Evolutionary conservation across 2,113 vertebrate genomes (phyloP), one percentile per base, ranked within the genome.

Genomic region (Melospiza georgiana): DNA sequence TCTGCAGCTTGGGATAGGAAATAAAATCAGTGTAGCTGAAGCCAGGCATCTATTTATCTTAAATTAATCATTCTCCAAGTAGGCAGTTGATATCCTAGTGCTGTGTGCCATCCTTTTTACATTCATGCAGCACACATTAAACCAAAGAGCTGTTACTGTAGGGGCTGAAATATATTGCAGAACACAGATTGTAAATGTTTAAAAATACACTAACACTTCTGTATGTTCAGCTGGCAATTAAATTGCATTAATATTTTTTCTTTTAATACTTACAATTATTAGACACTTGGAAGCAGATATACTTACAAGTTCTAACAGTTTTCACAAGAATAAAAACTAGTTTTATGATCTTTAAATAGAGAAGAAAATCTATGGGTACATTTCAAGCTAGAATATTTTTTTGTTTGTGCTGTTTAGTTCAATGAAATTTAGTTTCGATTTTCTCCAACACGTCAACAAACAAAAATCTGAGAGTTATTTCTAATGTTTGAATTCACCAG

Each of bases 41-140:
- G 95, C 62, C 88, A 97, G 89, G 93, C 62, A 91, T 93, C 95
- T 96, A 95, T 97, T 98, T 97, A 96, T 96, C 96, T 97, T 89
- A 95, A 97, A 97, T 97, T 97, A 97, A 97, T 98, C 95, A 94
- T 95, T 97, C 97, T 93, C 84, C 63, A 87, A 93, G 94, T 77
- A 95, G 88, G 89, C 84, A 94, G 93, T 94, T 97, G 96, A 97
- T 97, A 96, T 80, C 72, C 76, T 84, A 68, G 82, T 94, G 67
- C 93, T 91, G 18, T 89, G 41, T 95, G 91, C 87, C 88, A 94
- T 55, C 96, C 74, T 94, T 96, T 96, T 97, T 95, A 94, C 91
- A 93, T 97, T 97, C 89, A 84, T 72, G 66, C 72, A 72, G 73
- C 95, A 95, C 59, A 94, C 67, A 85, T 97, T 76, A 97, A 97